phyloP scores from a whole-genome alignment of 2,797 vertebrate genomes.

The Bufotes viridis region DNA sequence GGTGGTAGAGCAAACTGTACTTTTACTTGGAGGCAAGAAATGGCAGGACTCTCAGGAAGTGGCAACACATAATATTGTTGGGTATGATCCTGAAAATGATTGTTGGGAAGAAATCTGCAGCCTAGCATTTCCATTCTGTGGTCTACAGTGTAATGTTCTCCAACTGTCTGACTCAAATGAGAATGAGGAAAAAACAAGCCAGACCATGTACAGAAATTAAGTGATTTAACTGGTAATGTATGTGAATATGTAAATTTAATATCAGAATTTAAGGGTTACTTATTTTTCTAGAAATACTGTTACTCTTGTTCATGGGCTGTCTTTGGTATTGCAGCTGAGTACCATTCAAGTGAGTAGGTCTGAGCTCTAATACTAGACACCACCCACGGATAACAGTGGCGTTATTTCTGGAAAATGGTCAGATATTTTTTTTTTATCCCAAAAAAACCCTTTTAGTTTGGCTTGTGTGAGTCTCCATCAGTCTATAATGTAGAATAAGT shows the following conservation, averaged over 20 bases:
- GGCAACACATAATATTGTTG: conserved; percentile 83
- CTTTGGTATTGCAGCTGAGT: neutral
- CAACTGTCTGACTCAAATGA: conserved; percentile 74
- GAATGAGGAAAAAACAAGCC: conserved; percentile 33
- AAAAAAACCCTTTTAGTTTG: neutral
- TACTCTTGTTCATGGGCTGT: neutral
- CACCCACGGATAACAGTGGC: too few species aligned
- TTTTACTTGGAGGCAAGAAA: conserved; percentile 90
- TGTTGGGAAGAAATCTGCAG: conserved; percentile 89
- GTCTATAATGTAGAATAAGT: neutral
- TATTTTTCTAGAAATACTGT: neutral
- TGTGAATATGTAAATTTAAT: neutral
- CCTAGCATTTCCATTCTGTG: conserved; percentile 84
- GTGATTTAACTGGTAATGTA: neutral
- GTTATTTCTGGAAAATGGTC: too few species aligned
- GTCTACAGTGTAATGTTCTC: conserved; percentile 85
- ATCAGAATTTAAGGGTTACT: neutral
- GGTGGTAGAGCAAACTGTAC: conserved; percentile 77
- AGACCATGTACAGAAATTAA: conserved; percentile 16
- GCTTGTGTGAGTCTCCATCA: neutral
- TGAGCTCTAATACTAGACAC: too few species aligned
- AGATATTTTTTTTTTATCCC: neutral
- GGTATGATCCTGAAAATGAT: conserved; percentile 87
- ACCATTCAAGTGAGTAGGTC: neutral
- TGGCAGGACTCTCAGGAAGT: conserved; percentile 89